Evolutionary conservation across 2,888 invertebrate genomes (phyloP).

Genomic region (Anoplius nigerrimus): DNA sequence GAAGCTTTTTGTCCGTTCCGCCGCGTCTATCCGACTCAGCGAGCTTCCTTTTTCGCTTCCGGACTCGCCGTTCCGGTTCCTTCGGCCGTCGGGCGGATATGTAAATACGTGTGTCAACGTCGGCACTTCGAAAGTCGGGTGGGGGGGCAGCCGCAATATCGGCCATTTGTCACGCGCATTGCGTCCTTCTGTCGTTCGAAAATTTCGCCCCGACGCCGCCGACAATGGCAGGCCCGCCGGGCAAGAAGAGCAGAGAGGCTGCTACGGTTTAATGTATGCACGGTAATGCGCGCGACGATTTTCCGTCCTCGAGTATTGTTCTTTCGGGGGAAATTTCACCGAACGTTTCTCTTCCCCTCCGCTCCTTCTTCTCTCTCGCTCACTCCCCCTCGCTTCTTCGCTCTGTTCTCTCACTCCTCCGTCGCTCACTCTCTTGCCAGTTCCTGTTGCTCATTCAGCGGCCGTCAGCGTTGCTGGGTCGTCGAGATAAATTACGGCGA

Average conservation of each 20-base stretch:
- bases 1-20: background rate
- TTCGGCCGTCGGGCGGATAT: background rate
- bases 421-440: background rate
- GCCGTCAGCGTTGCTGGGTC: too few relatives aligned
- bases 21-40: background rate
- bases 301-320: too few relatives aligned
- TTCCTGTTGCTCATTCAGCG: background rate
- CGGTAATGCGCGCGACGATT: too few relatives aligned
- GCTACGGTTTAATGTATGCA: too few relatives aligned
- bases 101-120: background rate
- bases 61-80: background rate
- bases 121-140: conserved; percentile 12
- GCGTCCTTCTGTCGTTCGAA: conserved; percentile 6
- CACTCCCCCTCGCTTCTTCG: background rate
- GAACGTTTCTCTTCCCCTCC: background rate
- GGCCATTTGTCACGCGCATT: conserved; percentile 29
- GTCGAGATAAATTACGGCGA: too few relatives aligned
- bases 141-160: conserved; percentile 12
- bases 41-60: background rate
- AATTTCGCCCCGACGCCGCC: background rate
- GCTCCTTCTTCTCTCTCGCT: background rate
- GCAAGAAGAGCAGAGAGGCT: conserved; percentile 10
- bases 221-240: conserved; percentile 10
- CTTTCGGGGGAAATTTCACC: too few relatives aligned
- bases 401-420: background rate